phyloP scores from a whole-genome alignment of 2,888 invertebrate species.

The Coleophora deauratella region DNA sequence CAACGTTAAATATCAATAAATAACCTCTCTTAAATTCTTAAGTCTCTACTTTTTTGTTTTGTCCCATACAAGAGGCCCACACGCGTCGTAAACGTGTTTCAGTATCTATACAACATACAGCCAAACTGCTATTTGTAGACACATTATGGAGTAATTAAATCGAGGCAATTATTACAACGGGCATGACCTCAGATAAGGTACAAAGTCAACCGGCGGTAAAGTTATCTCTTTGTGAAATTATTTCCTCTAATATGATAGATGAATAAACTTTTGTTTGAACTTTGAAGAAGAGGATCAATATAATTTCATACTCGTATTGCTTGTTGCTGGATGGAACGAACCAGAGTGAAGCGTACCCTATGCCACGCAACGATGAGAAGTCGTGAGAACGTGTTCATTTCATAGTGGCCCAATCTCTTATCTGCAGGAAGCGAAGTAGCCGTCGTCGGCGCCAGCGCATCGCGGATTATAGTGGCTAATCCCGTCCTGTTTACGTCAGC shows the following conservation, averaged over 20 bases:
- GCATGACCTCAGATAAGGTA: constrained; percentile 25
- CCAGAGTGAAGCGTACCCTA: no score
- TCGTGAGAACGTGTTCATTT: constrained; percentile 42
- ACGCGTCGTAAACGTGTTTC: constrained; percentile 8
- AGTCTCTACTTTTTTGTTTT: no score
- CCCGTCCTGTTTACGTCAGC: constrained; percentile 36
- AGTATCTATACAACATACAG: constrained; percentile 5
- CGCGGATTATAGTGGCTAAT: constrained; percentile 49
- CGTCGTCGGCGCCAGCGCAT: constrained; percentile 52
- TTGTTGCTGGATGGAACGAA: no score
- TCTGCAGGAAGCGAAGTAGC: constrained; percentile 60
- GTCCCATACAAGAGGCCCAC: constrained; percentile 4
- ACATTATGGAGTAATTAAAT: constrained; percentile 35
- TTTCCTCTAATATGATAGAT: constrained; percentile 39
- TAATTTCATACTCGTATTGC: no score
- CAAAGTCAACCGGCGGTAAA: constrained; percentile 32
- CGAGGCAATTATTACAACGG: constrained; percentile 27
- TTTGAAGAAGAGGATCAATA: no score
- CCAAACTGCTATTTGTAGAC: constrained; percentile 19
- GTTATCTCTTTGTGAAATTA: constrained; percentile 30
- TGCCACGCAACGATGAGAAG: constrained; percentile 17
- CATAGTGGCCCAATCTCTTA: constrained; percentile 46
- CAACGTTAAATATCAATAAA: not conserved
- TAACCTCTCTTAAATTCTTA: not conserved
- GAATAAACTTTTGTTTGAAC: no score